A percentile compares a stretch with the other conserved stretches of the same genome.
Conservation (phyloP, 2,113 vertebrate species). For the Acanthisitta chloris region DNA sequence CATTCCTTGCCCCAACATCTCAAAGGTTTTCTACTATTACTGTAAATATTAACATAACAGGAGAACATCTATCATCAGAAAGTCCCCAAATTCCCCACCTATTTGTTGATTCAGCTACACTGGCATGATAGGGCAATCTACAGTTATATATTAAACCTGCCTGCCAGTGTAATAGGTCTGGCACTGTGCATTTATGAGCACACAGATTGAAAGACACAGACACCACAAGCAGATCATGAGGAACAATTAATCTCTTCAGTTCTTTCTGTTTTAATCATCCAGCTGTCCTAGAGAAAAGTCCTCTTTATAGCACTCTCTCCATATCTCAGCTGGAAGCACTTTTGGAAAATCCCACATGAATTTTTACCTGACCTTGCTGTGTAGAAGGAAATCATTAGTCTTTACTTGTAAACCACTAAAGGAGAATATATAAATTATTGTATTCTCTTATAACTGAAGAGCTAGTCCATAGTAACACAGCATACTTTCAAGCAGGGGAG, state of each 20-base stretch:
- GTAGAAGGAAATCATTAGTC: neutral
- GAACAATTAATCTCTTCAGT: neutral
- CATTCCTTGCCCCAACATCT: neutral
- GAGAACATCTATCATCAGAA: slow-evolving; percentile 13
- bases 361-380: neutral
- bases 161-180: neutral
- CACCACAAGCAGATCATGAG: neutral
- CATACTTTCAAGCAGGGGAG: neutral
- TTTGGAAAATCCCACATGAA: neutral
- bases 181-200: neutral
- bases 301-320: neutral
- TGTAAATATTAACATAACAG: neutral
- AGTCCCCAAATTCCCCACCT: slow-evolving; percentile 28
- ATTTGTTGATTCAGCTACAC: neutral
- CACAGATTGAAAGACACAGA: neutral
- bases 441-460: neutral
- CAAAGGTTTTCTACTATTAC: slow-evolving; percentile 10
- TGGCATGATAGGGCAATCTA: neutral
- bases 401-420: neutral
- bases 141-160: neutral
- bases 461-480: neutral
- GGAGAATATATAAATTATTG: neutral
- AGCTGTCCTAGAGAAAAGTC: neutral
- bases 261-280: neutral
- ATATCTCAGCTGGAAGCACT: neutral